Evolutionary conservation across 2,113 vertebrate species (phyloP), one percentile per base, ranked within the genome.

Genomic region (Labeo rohita): DNA sequence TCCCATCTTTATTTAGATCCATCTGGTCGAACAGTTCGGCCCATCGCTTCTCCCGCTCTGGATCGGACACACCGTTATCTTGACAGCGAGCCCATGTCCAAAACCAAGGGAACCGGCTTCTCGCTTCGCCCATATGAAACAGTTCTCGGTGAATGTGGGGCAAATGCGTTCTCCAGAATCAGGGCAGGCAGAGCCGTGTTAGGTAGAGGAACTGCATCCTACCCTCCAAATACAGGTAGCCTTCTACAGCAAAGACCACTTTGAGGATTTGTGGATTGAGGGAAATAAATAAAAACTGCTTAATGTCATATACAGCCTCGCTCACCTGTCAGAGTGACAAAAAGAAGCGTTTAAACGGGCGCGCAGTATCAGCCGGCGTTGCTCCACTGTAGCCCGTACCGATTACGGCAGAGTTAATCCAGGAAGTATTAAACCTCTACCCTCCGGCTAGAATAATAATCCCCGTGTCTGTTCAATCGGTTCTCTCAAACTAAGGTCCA

Each of bases 1-100:
- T 94, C 36, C 96, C 96, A 65, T 97, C 96, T 88, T 95, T 91
- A 89, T 97, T 97, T 52, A 95, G 83, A 92, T 97, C 96, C 89
- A 97, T 92, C 91, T 96, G 95, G 70, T 94, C 90, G 89, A 97
- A 97, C n/a, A 97, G 94, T 88, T 93, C 91, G 50, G 91, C 90
- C 91, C 96, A 96, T 83, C 91, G 90, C 87, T 93, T 92, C 80
- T 92, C 91, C 45, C 91, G 84, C 83, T 95, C 95, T 4, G 91
- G 86, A 47, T 96, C 95, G 43, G 84, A 63, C 12, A 45, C 88
- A 34, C 76, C 83, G 82, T 76, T 84, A 1, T 89, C 90, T 28
- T 85, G 78, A 72, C 82, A 85, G 82, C 23, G 84, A 85, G 78
- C 91, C 87, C 59, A 86, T 79, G 50, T 88, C 84, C 85, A 86